Conservation (phyloP, 2,888 invertebrate genomes). For the Stenurella melanura region DNA sequence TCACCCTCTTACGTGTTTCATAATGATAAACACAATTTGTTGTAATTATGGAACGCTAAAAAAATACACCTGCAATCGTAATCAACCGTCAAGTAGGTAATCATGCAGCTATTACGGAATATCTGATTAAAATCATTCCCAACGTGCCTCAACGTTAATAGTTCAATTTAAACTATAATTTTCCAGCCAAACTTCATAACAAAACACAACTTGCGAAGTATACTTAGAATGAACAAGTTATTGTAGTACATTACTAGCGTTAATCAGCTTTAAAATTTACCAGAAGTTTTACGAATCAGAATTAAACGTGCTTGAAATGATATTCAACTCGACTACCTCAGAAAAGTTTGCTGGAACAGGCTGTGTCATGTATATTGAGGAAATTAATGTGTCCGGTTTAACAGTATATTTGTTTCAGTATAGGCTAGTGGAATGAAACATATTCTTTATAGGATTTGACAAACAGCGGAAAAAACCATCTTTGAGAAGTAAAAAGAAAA, state of each 20-base stretch:
- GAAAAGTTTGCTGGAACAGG: too few species aligned
- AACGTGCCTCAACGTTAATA: conserved; percentile 1
- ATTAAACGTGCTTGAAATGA: background rate
- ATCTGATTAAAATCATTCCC: conserved; percentile 4
- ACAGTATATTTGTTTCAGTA: too few species aligned
- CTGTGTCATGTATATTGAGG: too few species aligned
- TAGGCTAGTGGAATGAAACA: too few species aligned
- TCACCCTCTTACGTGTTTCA: background rate
- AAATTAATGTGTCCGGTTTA: too few species aligned
- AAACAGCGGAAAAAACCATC: too few species aligned
- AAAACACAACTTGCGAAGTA: background rate
- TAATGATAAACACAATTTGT: background rate
- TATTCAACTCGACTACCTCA: background rate
- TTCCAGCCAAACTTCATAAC: conserved; percentile 7
- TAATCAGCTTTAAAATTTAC: background rate
- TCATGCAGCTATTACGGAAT: background rate
- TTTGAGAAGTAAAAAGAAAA: too few species aligned
- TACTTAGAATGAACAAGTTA: conserved; percentile 5
- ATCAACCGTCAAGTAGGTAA: conserved; percentile 3
- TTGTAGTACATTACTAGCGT: background rate
- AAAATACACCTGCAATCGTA: conserved; percentile 5
- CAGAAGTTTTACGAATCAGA: conserved; percentile 5
- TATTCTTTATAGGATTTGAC: too few species aligned
- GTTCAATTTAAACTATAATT: conserved; percentile 7
- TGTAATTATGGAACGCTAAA: background rate